Base-by-base conservation (phyloP, 2,113 vertebrate genomes). In the Narcine bancroftii region DNA sequence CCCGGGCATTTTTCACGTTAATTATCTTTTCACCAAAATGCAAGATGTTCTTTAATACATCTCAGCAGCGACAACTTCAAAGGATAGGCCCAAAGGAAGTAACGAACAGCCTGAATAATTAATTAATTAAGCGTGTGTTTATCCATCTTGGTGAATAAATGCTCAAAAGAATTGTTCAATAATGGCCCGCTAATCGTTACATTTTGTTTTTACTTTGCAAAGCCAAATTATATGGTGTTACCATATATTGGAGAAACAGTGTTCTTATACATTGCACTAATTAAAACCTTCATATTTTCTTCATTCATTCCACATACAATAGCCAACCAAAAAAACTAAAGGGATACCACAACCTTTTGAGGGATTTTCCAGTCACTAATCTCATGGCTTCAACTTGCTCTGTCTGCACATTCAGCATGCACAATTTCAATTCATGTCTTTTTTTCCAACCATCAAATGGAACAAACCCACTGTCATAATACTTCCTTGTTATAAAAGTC, bases 11-110 rank as follows among this genome's bases (percentile, higher is more conserved):
- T 91, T 91, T 69, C 39, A 45, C 42, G 45, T 69, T 63, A 60
- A 91, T 69, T 91, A 69, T 29, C 89, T 91, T 91, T 91, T 91
- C 65, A 69, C 63, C 89, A 66, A 71, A 71, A 91, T 69, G 65
- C 89, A 42, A 29, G 47, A 11, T 15, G 89, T 69, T 42, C 63
- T 91, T 91, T 47, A 91, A 69, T 69, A 47, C 63, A 69, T 11
- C 36, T 91, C 65, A 66, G 29, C 24, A 47, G 21, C 33, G 7
- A 69, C 63, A 71, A 91, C 89, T 69, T 91, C 89, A 91, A 26
- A 91, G 26, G 26, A 71, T 47, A 69, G 39, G 4, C 65, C 89
- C 15, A 39, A 71, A 91, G 26, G 89, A 63, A 69, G 89, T 69
- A 71, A 91, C 89, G 45, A 33, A 3, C 21, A 69, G 21, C 26